A percentile compares a stretch with the other conserved stretches of the same genome.
Evolutionary conservation across 2,113 vertebrate genomes (phyloP).

Genomic region (Melanerpes aurifrons): DNA sequence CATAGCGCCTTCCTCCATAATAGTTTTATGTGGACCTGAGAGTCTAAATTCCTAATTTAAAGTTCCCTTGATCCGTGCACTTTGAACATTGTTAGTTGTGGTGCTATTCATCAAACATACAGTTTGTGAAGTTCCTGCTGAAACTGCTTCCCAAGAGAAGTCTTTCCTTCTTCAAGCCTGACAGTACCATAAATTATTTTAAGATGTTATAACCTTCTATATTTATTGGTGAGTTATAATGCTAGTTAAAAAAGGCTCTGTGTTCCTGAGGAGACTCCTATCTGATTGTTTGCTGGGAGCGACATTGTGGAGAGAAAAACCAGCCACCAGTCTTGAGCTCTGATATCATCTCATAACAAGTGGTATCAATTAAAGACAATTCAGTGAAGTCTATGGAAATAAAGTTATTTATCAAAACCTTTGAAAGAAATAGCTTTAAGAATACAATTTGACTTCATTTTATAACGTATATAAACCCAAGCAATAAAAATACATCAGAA

Average conservation of each 20-base stretch:
- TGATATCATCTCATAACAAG: conserved; percentile 42
- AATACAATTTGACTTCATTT: conserved; percentile 20
- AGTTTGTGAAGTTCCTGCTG: conserved; percentile 53
- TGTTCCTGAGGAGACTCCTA: conserved; percentile 5
- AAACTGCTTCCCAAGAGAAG: conserved; percentile 66
- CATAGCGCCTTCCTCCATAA: neutral
- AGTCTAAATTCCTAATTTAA: conserved; percentile 53
- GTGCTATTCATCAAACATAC: conserved; percentile 62
- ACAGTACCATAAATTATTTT: conserved; percentile 68
- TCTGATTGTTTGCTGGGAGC: conserved; percentile 30
- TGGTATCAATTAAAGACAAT: conserved; percentile 47
- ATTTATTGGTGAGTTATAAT: conserved; percentile 56
- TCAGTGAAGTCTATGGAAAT: conserved; percentile 45
- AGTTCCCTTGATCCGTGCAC: conserved; percentile 62
- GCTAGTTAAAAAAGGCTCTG: conserved; percentile 35
- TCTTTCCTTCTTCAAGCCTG: conserved; percentile 56
- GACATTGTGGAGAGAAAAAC: neutral
- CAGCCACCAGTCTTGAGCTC: neutral
- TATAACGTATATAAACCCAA: neutral
- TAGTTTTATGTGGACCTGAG: conserved; percentile 37
- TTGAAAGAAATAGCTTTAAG: conserved; percentile 4
- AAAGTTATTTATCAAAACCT: conserved; percentile 29
- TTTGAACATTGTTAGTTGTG: conserved; percentile 52
- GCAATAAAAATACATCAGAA: neutral
- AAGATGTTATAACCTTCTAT: conserved; percentile 60